Percentiles rank a stretch among this genome's conserved stretches.
Evolutionary conservation across 2,888 invertebrate genomes (phyloP).

Genomic region (Caenorhabditis panamensis): DNA sequence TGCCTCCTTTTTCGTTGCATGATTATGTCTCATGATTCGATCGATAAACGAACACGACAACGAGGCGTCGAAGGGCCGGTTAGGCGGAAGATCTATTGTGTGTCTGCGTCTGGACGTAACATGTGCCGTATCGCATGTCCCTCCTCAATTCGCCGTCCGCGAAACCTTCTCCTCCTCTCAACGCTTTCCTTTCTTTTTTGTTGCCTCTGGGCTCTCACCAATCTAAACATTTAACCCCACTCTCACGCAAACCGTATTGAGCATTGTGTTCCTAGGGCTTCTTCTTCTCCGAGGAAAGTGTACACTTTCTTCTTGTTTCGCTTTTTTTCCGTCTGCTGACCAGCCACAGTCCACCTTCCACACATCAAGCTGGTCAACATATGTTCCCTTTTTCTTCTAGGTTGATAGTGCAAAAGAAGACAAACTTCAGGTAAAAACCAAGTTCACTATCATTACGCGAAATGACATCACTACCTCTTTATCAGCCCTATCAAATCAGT

Average conservation of each 20-base stretch:
- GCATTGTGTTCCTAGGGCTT: constrained; percentile 35
- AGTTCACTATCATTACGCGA: constrained; percentile 6
- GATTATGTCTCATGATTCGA: constrained; percentile 50
- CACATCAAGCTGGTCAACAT: neutral
- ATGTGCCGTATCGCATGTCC: constrained; percentile 5
- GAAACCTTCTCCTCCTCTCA: constrained; percentile 47
- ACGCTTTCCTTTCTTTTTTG: constrained; percentile 47
- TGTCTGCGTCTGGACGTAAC: constrained; percentile 40
- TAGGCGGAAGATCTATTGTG: constrained; percentile 46
- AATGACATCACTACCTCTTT: constrained; percentile 36
- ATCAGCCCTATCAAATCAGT: neutral
- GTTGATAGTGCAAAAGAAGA: constrained; percentile 3
- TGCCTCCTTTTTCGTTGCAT: neutral
- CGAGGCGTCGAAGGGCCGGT: constrained; percentile 37
- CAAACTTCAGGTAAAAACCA: no score
- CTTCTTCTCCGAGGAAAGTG: constrained; percentile 23
- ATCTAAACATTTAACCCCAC: constrained; percentile 58
- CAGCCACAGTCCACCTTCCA: neutral
- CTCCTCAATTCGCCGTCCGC: constrained; percentile 35
- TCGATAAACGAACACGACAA: constrained; percentile 45
- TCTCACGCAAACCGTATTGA: constrained; percentile 47
- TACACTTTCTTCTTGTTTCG: constrained; percentile 16
- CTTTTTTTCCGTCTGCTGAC: no score
- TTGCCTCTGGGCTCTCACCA: constrained; percentile 39
- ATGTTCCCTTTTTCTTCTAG: neutral